Percentiles rank a stretch among this genome's conserved stretches.
phyloP scores from a whole-genome alignment of 1,140 invertebrate species.

The Condylostylus longicornis region DNA sequence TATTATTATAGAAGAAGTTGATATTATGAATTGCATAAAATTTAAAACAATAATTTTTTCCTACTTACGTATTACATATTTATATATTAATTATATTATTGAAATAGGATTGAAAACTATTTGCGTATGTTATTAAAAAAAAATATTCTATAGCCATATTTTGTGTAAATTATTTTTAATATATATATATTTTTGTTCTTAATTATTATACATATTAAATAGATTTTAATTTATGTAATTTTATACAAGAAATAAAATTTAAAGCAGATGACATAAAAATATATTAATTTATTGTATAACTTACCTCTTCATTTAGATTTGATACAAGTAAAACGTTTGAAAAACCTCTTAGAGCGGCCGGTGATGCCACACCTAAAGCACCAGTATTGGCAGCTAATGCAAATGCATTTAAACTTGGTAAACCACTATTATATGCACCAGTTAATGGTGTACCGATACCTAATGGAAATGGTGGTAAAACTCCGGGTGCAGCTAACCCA shows the following conservation, averaged over 20 bases:
- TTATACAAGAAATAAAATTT: neutral
- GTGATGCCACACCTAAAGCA: conserved; percentile 43
- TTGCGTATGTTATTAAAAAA: no score
- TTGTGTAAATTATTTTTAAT: conserved; percentile 1
- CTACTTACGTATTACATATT: no score
- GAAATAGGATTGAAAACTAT: no score
- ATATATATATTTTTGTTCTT: neutral
- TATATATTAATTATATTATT: no score
- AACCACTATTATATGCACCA: conserved; percentile 52
- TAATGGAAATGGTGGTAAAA: conserved; percentile 66
- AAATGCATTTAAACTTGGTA: conserved; percentile 57
- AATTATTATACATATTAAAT: neutral
- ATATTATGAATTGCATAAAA: no score
- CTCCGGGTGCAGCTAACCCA: conserved; percentile 53
- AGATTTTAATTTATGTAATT: neutral
- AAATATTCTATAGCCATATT: no score
- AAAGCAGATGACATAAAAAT: neutral
- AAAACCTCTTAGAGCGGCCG: conserved; percentile 47
- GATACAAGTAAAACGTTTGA: conserved; percentile 76
- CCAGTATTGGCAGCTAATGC: conserved; percentile 46
- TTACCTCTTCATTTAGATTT: conserved; percentile 85
- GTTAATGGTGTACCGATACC: conserved; percentile 48
- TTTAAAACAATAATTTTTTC: no score
- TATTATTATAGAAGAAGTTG: no score
- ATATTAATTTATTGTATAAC: conserved; percentile 20